Percentiles rank a stretch among this genome's conserved stretches.
phyloP scores from a whole-genome alignment of 2,888 invertebrate species.

The Drosophila macrothrix region DNA sequence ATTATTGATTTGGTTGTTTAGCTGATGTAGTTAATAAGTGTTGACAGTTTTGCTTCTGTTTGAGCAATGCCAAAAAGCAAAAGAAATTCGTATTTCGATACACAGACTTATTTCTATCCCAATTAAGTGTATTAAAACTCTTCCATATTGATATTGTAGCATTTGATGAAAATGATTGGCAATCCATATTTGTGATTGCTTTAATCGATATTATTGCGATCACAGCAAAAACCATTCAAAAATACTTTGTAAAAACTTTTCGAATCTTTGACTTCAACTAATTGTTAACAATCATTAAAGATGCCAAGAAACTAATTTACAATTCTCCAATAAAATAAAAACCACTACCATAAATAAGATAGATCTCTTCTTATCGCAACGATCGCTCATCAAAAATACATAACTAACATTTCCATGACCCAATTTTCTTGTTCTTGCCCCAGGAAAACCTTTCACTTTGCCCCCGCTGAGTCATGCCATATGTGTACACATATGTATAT shows the following conservation, averaged over 20 bases:
- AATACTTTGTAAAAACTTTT: background rate
- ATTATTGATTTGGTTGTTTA: constrained; percentile 56
- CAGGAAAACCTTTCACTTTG: constrained; percentile 48
- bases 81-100: background rate
- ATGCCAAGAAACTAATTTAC: background rate
- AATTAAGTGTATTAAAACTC: background rate
- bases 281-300: background rate
- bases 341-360: background rate
- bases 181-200: background rate
- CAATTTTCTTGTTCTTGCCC: constrained; percentile 19
- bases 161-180: background rate
- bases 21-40: constrained; percentile 47
- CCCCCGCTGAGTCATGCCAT: constrained; percentile 46
- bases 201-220: background rate
- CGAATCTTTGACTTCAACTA: background rate
- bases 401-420: constrained; percentile 32
- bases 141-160: background rate
- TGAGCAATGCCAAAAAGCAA: background rate
- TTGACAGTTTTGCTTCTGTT: constrained; percentile 70
- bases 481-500: constrained; percentile 28
- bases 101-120: background rate
- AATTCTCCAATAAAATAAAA: constrained; percentile 1
- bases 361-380: background rate
- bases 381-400: background rate
- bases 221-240: background rate